Conservation (phyloP, 2,888 invertebrate species). For the Priocnemis perturbator region DNA sequence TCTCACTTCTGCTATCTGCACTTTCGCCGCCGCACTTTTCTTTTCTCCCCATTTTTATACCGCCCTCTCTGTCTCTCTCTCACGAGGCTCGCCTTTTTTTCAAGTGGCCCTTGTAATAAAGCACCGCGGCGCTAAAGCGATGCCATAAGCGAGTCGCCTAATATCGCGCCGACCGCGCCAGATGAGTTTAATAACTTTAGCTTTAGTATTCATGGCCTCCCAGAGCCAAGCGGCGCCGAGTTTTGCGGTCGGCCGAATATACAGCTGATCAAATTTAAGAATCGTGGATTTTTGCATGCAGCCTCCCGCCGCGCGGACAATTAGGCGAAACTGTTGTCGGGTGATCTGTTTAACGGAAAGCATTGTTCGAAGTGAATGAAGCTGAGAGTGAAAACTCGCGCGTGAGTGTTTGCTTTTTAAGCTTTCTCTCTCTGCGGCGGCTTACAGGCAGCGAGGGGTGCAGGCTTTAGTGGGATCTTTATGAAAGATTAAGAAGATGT, state of each 20-base stretch:
- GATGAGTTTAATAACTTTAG: conserved; percentile 46
- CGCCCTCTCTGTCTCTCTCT: neutral
- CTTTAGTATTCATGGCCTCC: conserved; percentile 47
- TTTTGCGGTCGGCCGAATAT: neutral
- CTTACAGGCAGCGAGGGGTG: too few species aligned
- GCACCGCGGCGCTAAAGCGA: conserved; percentile 27
- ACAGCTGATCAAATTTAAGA: neutral
- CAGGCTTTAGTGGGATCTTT: too few species aligned
- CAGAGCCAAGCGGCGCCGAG: neutral
- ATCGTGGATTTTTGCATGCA: too few species aligned
- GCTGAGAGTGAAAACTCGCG: too few species aligned
- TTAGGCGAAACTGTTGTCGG: too few species aligned
- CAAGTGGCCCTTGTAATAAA: conserved; percentile 41
- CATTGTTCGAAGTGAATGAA: too few species aligned
- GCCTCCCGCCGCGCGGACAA: too few species aligned
- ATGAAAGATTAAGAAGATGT: too few species aligned
- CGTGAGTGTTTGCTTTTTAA: too few species aligned
- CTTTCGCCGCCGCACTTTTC: conserved; percentile 4
- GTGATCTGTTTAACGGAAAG: too few species aligned
- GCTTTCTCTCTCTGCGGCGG: too few species aligned
- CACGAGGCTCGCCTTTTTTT: too few species aligned
- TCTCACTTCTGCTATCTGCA: neutral
- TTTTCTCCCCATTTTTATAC: neutral
- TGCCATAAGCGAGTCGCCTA: conserved; percentile 32
- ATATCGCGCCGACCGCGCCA: conserved; percentile 39